Evolutionary conservation across 2,113 vertebrate species (phyloP).

Genomic region (Brachyhypopomus gauderio): DNA sequence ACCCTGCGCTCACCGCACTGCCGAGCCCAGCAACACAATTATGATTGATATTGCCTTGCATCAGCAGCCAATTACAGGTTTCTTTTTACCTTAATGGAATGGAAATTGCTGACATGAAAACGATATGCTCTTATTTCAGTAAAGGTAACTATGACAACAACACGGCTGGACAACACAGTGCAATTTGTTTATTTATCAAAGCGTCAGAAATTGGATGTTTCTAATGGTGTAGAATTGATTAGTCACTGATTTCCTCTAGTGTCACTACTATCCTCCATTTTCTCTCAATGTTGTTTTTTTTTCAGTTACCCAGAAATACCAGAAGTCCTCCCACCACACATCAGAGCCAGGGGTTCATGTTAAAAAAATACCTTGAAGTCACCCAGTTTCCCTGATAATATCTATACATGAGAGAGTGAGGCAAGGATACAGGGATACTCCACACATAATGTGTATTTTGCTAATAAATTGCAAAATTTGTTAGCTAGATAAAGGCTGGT

Average conservation of each 20-base stretch:
- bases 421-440: no score
- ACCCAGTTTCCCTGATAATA: no score
- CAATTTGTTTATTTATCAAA: conserved; percentile 75
- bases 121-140: conserved; percentile 68
- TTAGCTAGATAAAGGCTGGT: no score
- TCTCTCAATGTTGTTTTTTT: not conserved
- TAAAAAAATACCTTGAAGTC: no score
- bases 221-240: conserved; percentile 58
- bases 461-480: no score
- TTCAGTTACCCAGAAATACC: not conserved
- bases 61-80: conserved; percentile 67
- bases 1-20: conserved; percentile 59
- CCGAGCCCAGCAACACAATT: conserved; percentile 70
- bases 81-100: conserved; percentile 68
- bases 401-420: no score
- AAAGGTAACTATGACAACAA: conserved; percentile 65
- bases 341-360: not conserved
- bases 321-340: not conserved
- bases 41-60: conserved; percentile 72
- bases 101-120: conserved; percentile 61
- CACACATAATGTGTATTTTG: no score
- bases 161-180: conserved; percentile 51
- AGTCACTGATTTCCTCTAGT: conserved; percentile 33
- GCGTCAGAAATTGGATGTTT: conserved; percentile 65
- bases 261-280: not conserved